Percentiles rank a stretch among this genome's conserved stretches.
Evolutionary conservation across 2,113 vertebrate genomes (phyloP).

Genomic region (Rafetus swinhoei): DNA sequence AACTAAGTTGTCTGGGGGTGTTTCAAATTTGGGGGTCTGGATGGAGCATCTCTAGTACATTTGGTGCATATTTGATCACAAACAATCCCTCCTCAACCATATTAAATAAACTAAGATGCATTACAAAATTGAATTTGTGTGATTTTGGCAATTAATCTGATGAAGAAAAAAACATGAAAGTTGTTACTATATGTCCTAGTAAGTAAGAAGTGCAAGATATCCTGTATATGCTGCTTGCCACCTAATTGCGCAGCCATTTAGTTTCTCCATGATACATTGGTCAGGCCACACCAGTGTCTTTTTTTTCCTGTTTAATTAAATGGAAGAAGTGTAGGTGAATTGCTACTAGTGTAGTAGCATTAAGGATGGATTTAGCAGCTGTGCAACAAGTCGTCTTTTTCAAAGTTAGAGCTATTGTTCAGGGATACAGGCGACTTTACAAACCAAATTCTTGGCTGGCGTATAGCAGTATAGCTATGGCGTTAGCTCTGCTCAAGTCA

Average conservation of each 20-base stretch:
- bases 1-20: conserved; percentile 27
- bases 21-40: conserved; percentile 70
- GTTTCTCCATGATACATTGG: conserved; percentile 54
- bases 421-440: background rate
- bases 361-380: background rate
- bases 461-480: background rate
- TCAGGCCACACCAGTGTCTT: conserved; percentile 68
- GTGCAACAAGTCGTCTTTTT: conserved; percentile 7
- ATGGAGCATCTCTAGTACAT: conserved; percentile 71
- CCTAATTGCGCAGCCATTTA: conserved; percentile 42
- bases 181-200: background rate
- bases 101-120: background rate
- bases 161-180: background rate
- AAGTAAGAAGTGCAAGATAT: background rate
- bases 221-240: background rate
- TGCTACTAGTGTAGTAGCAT: conserved; percentile 41
- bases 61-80: conserved; percentile 57
- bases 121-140: background rate
- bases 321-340: conserved; percentile 70
- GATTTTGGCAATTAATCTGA: background rate
- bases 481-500: background rate
- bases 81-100: background rate
- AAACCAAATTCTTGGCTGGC: background rate
- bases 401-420: conserved; percentile 9
- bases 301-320: conserved; percentile 30